A percentile compares a stretch with the other conserved stretches of the same genome.
phyloP scores from a whole-genome alignment of 2,888 invertebrate species.

The Limnephilus rhombicus region DNA sequence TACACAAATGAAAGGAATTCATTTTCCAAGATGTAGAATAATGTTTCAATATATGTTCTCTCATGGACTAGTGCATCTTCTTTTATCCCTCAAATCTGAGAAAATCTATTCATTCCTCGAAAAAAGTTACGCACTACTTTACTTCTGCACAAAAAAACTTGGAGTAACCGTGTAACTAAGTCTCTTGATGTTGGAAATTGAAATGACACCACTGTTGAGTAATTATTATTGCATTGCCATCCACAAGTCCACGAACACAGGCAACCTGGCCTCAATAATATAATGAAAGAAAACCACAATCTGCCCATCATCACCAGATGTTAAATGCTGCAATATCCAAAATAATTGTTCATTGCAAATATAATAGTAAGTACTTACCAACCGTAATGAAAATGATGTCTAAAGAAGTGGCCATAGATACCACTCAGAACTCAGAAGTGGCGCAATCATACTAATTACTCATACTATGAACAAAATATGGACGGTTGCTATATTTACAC shows the following conservation, averaged over 20 bases:
- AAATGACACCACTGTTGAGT: not conserved
- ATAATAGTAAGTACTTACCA: not conserved
- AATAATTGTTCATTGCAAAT: not conserved
- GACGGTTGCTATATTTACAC: not conserved
- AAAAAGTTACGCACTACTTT: not conserved
- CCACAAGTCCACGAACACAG: not conserved
- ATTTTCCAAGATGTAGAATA: not conserved
- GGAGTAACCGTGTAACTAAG: not conserved
- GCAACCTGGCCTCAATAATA: not conserved
- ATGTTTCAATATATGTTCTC: not conserved
- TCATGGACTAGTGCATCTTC: no score
- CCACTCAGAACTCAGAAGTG: not conserved
- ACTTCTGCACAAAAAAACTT: not conserved
- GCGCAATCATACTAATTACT: not conserved
- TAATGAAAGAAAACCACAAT: not conserved
- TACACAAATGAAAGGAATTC: no score
- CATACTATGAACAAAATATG: not conserved
- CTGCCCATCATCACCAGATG: not conserved
- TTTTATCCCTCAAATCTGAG: not conserved
- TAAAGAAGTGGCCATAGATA: not conserved
- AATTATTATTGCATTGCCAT: not conserved
- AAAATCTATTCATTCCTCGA: not conserved
- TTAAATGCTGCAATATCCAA: not conserved
- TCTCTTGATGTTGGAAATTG: not conserved
- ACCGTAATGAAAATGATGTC: not conserved